Evolutionary conservation across 2,888 invertebrate species (phyloP).

Genomic region (Chloroclysta siterata): DNA sequence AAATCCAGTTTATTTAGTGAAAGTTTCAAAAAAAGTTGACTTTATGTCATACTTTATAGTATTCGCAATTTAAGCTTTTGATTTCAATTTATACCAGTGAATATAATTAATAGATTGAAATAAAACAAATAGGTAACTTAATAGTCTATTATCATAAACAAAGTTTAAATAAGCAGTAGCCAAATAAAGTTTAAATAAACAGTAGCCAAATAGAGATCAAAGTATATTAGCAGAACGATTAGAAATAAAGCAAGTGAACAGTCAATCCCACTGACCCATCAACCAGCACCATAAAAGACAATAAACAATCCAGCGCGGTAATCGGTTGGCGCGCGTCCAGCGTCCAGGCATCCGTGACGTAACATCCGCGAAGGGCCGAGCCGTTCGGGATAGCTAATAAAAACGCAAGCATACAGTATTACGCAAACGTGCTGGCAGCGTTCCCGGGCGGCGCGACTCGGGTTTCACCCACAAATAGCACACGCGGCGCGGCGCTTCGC

Average conservation of each 20-base stretch:
- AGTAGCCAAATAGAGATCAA: conserved; percentile 1
- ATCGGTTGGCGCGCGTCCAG: conserved; percentile 78
- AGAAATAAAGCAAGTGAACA: conserved; percentile 46
- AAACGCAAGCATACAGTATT: conserved; percentile 75
- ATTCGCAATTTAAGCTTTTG: neutral
- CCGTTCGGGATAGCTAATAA: conserved; percentile 76
- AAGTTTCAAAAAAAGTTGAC: conserved; percentile 3
- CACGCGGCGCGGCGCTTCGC: conserved; percentile 58
- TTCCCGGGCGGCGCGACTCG: conserved; percentile 80
- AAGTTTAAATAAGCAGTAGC: neutral
- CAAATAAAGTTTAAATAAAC: conserved; percentile 1
- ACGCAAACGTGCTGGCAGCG: conserved; percentile 82
- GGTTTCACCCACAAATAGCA: conserved; percentile 82
- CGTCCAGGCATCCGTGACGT: conserved; percentile 77
- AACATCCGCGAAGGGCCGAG: conserved; percentile 75
- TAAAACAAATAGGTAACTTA: conserved; percentile 2
- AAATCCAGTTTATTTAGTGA: conserved; percentile 18
- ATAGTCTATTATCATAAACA: neutral
- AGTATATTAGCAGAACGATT: conserved; percentile 26
- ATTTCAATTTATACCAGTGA: conserved; percentile 12
- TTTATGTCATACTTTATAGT: neutral
- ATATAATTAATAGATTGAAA: conserved; percentile 21
- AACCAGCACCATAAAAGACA: conserved; percentile 82
- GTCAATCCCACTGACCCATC: conserved; percentile 65
- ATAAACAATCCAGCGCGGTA: conserved; percentile 77